These are phyloP conservation scores for Aradophagus sp. DNA, from an alignment of 1,140 invertebrate genomes.

Conservation along the genomic window DNA sequence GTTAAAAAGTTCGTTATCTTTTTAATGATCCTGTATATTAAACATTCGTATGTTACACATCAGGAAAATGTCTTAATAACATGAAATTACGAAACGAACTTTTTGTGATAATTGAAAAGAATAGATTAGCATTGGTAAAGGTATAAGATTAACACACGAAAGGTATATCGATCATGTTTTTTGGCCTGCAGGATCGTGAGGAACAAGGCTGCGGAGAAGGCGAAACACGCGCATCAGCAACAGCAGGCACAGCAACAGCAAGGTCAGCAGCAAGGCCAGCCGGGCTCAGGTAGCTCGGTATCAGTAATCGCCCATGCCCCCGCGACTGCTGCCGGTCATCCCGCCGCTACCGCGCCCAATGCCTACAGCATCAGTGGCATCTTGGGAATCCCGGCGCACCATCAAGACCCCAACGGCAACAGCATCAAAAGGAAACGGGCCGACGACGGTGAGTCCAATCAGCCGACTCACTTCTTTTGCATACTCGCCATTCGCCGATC, in stretches of 20 bases:
- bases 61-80: too few relatives aligned
- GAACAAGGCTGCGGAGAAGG: conserved; percentile 96
- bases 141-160: conserved; percentile 26
- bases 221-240: conserved; percentile 91
- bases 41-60: too few relatives aligned
- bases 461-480: too few relatives aligned
- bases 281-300: conserved; percentile 74
- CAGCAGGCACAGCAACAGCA: conserved; percentile 78
- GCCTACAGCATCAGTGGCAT: conserved; percentile 97
- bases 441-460: conserved; percentile 78
- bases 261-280: conserved; percentile 74
- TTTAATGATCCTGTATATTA: too few relatives aligned
- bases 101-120: too few relatives aligned
- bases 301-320: conserved; percentile 82
- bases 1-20: too few relatives aligned
- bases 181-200: conserved; percentile 87
- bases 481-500: conserved; percentile 12
- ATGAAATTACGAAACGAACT: too few relatives aligned
- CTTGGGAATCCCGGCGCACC: conserved; percentile 85
- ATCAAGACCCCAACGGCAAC: conserved; percentile 83
- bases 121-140: conserved; percentile 7
- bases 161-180: conserved; percentile 45
- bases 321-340: conserved; percentile 76
- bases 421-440: conserved; percentile 83
- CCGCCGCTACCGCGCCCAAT: conserved; percentile 67